Percentiles rank a stretch among this genome's conserved stretches.
These are phyloP conservation scores for Aurelia aurita complex sp. Pacific DNA, from an alignment of 30 jellyfish, hydroid and myxozoan species.

Conservation along the genomic window DNA sequence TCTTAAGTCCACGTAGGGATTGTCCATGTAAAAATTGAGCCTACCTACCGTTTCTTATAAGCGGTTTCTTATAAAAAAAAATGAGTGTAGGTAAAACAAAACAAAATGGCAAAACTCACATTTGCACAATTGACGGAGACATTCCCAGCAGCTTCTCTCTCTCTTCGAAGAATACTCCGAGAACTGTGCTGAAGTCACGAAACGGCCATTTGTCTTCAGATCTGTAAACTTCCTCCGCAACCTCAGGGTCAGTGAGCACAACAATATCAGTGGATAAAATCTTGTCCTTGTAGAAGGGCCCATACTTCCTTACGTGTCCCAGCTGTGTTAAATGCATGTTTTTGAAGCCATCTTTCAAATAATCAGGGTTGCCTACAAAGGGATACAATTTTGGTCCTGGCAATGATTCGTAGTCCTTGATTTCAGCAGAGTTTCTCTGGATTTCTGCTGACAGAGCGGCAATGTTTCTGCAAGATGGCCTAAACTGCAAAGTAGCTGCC, in stretches of 20 bases:
- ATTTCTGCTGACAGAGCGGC: neutral
- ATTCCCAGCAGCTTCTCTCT: neutral
- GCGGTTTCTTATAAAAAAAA: too few species aligned
- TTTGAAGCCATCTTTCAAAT: neutral
- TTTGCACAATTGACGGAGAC: neutral
- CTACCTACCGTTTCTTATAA: too few species aligned
- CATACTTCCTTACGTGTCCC: slow-evolving; percentile 25
- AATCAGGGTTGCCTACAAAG: slow-evolving; percentile 20
- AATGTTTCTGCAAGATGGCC: neutral
- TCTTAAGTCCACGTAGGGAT: too few species aligned
- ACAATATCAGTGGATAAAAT: neutral
- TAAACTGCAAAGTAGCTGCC: too few species aligned
- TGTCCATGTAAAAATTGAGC: too few species aligned
- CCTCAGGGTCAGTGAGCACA: slow-evolving; percentile 19
- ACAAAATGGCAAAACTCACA: slow-evolving; percentile 4
- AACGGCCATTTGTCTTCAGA: slow-evolving; percentile 48
- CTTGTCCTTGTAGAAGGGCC: slow-evolving; percentile 20
- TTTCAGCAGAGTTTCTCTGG: neutral
- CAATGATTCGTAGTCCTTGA: slow-evolving; percentile 7
- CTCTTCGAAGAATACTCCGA: slow-evolving; percentile 20
- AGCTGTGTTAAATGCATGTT: neutral
- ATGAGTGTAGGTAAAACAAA: too few species aligned
- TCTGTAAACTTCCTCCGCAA: slow-evolving; percentile 33
- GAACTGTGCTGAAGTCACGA: slow-evolving; percentile 10
- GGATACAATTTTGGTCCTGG: slow-evolving; percentile 51